phyloP scores from a whole-genome alignment of 2,888 invertebrate genomes.

The Diachrysia chrysitis region DNA sequence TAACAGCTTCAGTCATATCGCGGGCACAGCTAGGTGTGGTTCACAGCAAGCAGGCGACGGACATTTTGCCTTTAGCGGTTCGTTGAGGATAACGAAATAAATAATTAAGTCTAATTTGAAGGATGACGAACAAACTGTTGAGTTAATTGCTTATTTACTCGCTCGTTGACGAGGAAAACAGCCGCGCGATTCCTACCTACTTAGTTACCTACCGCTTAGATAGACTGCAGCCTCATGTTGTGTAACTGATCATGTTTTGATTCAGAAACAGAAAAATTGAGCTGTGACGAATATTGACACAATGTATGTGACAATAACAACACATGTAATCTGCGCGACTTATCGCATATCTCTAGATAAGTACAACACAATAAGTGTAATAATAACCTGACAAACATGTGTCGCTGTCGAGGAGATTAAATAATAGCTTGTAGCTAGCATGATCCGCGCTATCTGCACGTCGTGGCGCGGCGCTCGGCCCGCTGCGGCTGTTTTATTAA shows the following conservation, averaged over 20 bases:
- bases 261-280: slow-evolving; percentile 1
- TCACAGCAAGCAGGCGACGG: slow-evolving; percentile 4
- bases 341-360: slow-evolving; percentile 26
- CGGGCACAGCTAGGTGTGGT: neutral
- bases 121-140: slow-evolving; percentile 22
- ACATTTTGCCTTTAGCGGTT: slow-evolving; percentile 8
- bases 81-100: slow-evolving; percentile 30
- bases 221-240: neutral
- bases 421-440: slow-evolving; percentile 8
- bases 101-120: slow-evolving; percentile 21
- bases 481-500: neutral
- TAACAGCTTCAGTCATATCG: neutral
- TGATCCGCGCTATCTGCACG: slow-evolving; percentile 16
- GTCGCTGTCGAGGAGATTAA: slow-evolving; percentile 10
- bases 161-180: slow-evolving; percentile 37
- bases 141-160: slow-evolving; percentile 24
- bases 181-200: neutral
- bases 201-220: neutral
- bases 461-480: neutral
- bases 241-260: neutral
- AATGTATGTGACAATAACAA: neutral
- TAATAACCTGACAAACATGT: slow-evolving; percentile 21
- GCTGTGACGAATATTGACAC: slow-evolving; percentile 4
- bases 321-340: slow-evolving; percentile 12
- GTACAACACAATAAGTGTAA: slow-evolving; percentile 18